phyloP scores from a whole-genome alignment of 2,888 invertebrate species.

The Philopedon plagiatum region DNA sequence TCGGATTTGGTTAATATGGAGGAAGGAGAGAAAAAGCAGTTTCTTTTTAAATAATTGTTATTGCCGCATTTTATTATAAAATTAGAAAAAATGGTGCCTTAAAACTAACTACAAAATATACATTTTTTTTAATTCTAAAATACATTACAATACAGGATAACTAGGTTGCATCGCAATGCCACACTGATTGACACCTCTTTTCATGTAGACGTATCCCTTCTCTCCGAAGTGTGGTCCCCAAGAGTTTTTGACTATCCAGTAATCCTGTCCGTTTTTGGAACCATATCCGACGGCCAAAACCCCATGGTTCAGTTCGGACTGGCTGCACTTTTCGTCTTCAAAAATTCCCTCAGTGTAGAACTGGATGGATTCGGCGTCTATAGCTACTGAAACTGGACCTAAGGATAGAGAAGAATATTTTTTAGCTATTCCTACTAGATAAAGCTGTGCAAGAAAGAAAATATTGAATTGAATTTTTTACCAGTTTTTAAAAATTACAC shows the following conservation, averaged over 20 bases:
- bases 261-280: conserved; percentile 67
- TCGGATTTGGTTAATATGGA: no score
- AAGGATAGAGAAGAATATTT: neutral
- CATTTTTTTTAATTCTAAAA: no score
- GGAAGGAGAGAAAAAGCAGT: no score
- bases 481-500: no score
- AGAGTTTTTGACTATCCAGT: conserved; percentile 81
- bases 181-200: conserved; percentile 78
- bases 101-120: neutral
- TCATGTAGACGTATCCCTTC: conserved; percentile 62
- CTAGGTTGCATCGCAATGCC: conserved; percentile 86
- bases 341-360: conserved; percentile 86
- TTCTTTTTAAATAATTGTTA: no score
- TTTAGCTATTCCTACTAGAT: neutral
- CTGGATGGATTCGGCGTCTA: conserved; percentile 89
- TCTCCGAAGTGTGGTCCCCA: conserved; percentile 70
- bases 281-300: conserved; percentile 87
- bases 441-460: neutral
- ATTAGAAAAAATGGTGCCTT: neutral
- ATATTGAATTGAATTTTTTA: no score
- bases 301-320: conserved; percentile 82
- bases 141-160: conserved; percentile 81
- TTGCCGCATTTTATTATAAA: conserved; percentile 10
- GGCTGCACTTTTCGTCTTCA: conserved; percentile 78
- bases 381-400: conserved; percentile 90